These are phyloP conservation scores for Allacma fusca DNA, from an alignment of 2,888 invertebrate species.

Conservation along the genomic window DNA sequence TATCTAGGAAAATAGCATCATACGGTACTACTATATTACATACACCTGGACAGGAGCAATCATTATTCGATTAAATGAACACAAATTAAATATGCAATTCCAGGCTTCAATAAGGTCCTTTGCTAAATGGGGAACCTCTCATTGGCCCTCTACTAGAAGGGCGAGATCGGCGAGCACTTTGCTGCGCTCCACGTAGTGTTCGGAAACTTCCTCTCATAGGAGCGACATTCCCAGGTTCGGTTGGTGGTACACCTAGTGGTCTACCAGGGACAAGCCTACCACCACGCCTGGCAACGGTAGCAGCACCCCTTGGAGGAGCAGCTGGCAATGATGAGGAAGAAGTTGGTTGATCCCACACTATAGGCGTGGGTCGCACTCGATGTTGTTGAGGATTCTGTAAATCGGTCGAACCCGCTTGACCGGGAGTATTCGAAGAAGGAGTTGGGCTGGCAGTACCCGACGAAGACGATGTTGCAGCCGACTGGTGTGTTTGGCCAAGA, in stretches of 20 bases:
- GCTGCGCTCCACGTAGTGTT: slow-evolving; percentile 50
- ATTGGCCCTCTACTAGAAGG: slow-evolving; percentile 51
- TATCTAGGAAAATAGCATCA: background rate
- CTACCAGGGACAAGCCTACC: slow-evolving; percentile 23
- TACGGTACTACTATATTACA: too few species aligned
- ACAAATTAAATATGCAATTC: background rate
- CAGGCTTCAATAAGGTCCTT: slow-evolving; percentile 29
- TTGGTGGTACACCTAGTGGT: slow-evolving; percentile 21
- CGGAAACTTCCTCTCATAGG: slow-evolving; percentile 49
- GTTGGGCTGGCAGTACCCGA: slow-evolving; percentile 57
- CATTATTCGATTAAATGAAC: background rate
- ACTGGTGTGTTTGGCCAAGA: slow-evolving; percentile 48
- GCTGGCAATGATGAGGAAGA: slow-evolving; percentile 53
- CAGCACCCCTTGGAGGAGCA: slow-evolving; percentile 42
- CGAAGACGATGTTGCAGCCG: slow-evolving; percentile 53
- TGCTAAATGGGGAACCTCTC: slow-evolving; percentile 33
- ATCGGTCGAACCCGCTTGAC: slow-evolving; percentile 26
- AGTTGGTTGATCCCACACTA: slow-evolving; percentile 61
- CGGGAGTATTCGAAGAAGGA: slow-evolving; percentile 49
- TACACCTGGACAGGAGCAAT: background rate
- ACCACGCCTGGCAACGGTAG: slow-evolving; percentile 44
- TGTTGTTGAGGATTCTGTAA: slow-evolving; percentile 52
- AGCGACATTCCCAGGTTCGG: background rate
- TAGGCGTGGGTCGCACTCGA: slow-evolving; percentile 57
- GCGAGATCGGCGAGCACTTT: slow-evolving; percentile 58